Evolutionary conservation across 2,888 invertebrate genomes (phyloP).

Genomic region (Steinernema carpocapsae): DNA sequence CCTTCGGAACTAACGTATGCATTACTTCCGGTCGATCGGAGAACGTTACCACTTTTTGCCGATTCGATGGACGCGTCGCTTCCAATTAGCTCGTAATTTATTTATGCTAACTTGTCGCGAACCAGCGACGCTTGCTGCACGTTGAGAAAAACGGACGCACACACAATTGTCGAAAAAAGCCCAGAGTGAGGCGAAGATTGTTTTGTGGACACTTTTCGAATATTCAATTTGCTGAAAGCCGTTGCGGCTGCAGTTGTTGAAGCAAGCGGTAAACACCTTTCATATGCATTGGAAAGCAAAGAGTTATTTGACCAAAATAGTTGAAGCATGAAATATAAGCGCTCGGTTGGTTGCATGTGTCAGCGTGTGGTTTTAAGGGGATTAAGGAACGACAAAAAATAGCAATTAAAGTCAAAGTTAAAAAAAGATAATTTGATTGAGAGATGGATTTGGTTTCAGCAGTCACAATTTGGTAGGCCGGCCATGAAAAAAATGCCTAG

Average conservation of each 20-base stretch:
- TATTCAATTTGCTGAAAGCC: neutral
- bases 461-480: too few species aligned
- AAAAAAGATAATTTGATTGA: too few species aligned
- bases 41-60: constrained; percentile 1
- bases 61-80: constrained; percentile 9
- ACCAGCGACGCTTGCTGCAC: neutral
- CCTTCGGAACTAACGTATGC: neutral
- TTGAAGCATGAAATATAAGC: too few species aligned
- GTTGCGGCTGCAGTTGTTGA: neutral
- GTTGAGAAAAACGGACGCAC: too few species aligned
- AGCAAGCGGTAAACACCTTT: neutral
- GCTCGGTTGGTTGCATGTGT: too few species aligned
- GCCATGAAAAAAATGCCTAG: too few species aligned
- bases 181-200: neutral
- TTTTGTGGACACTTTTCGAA: neutral
- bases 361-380: too few species aligned
- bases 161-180: too few species aligned
- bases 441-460: too few species aligned
- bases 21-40: neutral
- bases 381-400: too few species aligned
- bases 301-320: too few species aligned
- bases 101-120: constrained; percentile 1
- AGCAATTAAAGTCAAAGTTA: too few species aligned
- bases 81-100: constrained; percentile 6
- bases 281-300: constrained; percentile 5